phyloP scores from a whole-genome alignment of 2,797 vertebrate genomes.

The Serranus cabrilla region DNA sequence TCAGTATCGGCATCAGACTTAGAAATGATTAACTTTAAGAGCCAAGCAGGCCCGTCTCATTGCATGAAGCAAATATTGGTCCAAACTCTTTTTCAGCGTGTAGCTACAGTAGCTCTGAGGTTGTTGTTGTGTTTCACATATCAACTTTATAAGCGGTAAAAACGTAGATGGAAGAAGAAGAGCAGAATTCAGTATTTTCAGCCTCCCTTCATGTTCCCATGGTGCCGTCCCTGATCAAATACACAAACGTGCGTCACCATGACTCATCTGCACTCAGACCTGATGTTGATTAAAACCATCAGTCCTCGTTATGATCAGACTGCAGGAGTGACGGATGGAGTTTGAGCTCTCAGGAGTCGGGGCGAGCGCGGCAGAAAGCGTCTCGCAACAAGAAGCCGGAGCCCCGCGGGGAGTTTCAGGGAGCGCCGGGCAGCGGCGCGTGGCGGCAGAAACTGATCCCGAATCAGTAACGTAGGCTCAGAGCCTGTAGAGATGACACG shows the following conservation, averaged over 20 bases:
- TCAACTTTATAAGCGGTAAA: too few species aligned
- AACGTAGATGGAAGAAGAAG: too few species aligned
- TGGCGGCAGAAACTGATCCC: conserved; percentile 59
- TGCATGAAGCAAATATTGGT: too few species aligned
- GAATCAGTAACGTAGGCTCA: conserved; percentile 38
- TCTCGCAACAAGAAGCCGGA: conserved; percentile 18
- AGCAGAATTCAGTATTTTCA: background rate
- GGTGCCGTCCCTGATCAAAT: conserved; percentile 5
- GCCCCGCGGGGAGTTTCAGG: conserved; percentile 44
- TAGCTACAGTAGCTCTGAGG: too few species aligned
- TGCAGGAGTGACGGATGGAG: conserved; percentile 24
- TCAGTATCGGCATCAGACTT: too few species aligned
- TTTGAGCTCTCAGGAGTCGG: conserved; percentile 4
- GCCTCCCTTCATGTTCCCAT: conserved; percentile 5
- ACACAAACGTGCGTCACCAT: conserved; percentile 12
- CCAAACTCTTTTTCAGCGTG: too few species aligned
- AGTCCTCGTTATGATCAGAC: conserved; percentile 14
- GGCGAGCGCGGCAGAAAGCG: conserved; percentile 8
- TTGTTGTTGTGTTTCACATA: too few species aligned
- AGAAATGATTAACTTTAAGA: too few species aligned
- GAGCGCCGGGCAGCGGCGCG: conserved; percentile 40
- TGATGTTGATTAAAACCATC: conserved; percentile 32
- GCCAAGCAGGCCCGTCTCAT: too few species aligned
- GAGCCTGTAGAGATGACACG: conserved; percentile 6
- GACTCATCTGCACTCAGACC: background rate